Evolutionary conservation across 2,113 vertebrate genomes (phyloP), one percentile per base, ranked within the genome.

Genomic region (Sapajus apella): DNA sequence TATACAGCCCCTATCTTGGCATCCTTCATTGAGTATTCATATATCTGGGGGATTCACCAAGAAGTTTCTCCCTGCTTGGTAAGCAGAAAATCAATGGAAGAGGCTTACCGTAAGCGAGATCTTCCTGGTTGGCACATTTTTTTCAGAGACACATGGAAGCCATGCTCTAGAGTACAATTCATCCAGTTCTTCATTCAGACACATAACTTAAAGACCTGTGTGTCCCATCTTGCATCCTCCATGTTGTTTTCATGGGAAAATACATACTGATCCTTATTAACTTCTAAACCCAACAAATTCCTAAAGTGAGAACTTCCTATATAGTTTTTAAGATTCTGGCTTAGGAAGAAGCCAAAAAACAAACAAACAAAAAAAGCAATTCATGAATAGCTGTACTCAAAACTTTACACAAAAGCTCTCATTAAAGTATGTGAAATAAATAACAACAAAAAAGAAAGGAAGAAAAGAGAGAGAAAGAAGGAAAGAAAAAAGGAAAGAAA

Each of bases 181-280:
- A 43, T 37, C 14, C 6, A 7, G 16, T 52, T 72, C 37, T 66
- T 82, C 16, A 40, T 58, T 82, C 10, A n/a, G 3, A 14, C 27
- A 20, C 40, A 32, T 11, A 52, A 50, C 55, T 56, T 32, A 12
- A 0, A 72, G 35, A 16, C 37, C 12, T 47, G 0, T 1, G 1
- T 27, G 2, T n/a, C 81, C 70, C 8, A 16, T 56, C 18, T 6
- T 40, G 30, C 23, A 37, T 81, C 70, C 61, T 83, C 5, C 0
- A 0, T 32, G n/a, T 61, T 47, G 7, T 76, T 75, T 88, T 76
- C 87, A 35, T 68, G 68, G 40, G 7, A 52, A 68, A 47, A 25
- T 5, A 40, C 18, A 13, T 18, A 50, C 45, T 6, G 18, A 18
- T 47, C 20, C 6, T 11, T 45, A 25, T 23, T 45, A 75, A 52